A percentile compares a stretch with the other conserved stretches of the same genome.
phyloP scores from a whole-genome alignment of 2,113 vertebrate genomes.

The Chauna torquata region DNA sequence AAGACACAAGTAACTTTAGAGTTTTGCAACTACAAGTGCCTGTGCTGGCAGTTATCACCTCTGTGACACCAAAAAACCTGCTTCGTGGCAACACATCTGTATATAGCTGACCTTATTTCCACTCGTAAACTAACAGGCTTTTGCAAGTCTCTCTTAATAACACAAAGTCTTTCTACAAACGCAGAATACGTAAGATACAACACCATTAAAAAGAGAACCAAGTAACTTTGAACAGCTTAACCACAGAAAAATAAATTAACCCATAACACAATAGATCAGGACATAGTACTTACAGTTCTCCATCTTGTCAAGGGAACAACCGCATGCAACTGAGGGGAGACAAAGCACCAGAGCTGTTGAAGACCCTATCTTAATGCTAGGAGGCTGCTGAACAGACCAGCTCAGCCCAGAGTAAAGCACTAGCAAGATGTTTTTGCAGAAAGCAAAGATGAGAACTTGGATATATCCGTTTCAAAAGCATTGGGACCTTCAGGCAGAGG shows the following conservation, averaged over 20 bases:
- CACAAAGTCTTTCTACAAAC: neutral
- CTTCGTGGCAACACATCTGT: no score
- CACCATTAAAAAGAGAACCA: neutral
- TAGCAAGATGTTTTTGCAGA: neutral
- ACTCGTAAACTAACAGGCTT: neutral
- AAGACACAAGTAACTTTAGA: neutral
- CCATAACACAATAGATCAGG: accelerated
- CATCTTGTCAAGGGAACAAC: neutral
- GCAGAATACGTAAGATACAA: accelerated
- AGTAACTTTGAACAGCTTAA: neutral
- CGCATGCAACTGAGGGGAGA: accelerated
- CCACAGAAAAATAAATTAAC: neutral
- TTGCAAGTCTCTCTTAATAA: neutral
- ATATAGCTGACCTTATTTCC: neutral
- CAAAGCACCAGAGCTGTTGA: neutral
- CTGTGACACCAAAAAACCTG: neutral
- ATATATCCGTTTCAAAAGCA: neutral
- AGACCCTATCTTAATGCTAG: neutral
- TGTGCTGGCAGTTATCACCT: neutral
- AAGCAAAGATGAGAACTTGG: accelerated
- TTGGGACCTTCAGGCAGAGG: neutral
- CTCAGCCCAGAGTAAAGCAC: neutral
- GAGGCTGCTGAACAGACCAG: neutral
- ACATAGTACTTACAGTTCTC: neutral
- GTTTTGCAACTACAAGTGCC: neutral